phyloP scores from a whole-genome alignment of 1,140 invertebrate genomes.

The silkworm (Bombyx mori) region ASM3026992v2 NC_085129.1:17641501-17642000 shows the following conservation, averaged over 20 bases:
- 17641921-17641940: conserved; percentile 19
- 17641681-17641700: conserved; percentile 45
- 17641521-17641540: conserved; percentile 64
- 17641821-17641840: conserved; percentile 46
- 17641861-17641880: conserved; percentile 51
- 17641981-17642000: conserved; percentile 69
- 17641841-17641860: conserved; percentile 45
- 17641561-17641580: conserved; percentile 22
- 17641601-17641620: conserved; percentile 53
- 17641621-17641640: conserved; percentile 41
- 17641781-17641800: conserved; percentile 41
- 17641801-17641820: conserved; percentile 70
- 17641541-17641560: conserved; percentile 44
- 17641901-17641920: conserved; percentile 45
- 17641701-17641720: conserved; percentile 25
- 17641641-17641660: conserved; percentile 48
- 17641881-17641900: conserved; percentile 69
- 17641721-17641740: conserved; percentile 64
- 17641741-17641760: conserved; percentile 60
- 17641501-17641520: conserved; percentile 71
- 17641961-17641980: conserved; percentile 45
- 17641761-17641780: conserved; percentile 53
- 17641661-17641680: conserved; percentile 65
- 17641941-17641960: conserved; percentile 34
- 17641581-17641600: conserved; percentile 65